These are phyloP conservation scores for Sebastes diploproa DNA, from an alignment of 2,797 vertebrate genomes.

Conservation along the genomic window DNA sequence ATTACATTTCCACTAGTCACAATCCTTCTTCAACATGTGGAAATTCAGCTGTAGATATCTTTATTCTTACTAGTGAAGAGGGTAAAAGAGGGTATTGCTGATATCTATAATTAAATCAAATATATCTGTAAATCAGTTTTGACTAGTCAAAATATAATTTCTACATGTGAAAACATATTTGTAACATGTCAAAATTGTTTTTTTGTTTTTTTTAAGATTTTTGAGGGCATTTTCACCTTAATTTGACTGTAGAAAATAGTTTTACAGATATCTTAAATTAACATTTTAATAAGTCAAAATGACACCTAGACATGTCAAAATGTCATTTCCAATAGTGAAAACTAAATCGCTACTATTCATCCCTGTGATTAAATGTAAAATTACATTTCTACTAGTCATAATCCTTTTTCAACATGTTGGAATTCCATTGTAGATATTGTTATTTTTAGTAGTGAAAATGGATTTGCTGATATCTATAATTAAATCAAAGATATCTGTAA, in stretches of 20 bases:
- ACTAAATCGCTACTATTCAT: no score
- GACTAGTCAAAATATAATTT: rapidly evolving
- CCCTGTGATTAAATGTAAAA: background rate
- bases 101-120: background rate
- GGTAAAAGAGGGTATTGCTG: background rate
- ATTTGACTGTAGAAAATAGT: background rate
- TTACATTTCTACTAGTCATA: background rate
- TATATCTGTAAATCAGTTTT: background rate
- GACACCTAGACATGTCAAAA: background rate
- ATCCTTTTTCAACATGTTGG: background rate
- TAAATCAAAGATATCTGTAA: background rate
- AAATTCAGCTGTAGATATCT: background rate
- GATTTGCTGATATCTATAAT: background rate
- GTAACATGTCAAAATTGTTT: no score
- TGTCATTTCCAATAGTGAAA: background rate
- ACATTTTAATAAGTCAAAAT: background rate
- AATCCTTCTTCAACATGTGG: background rate
- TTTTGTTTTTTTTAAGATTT: no score
- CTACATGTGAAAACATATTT: no score
- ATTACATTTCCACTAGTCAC: background rate
- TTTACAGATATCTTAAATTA: background rate
- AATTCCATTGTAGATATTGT: background rate
- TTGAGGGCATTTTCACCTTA: background rate
- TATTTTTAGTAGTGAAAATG: background rate
- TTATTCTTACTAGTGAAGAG: background rate